Base-by-base conservation (phyloP, 2,113 vertebrate genomes). In the Rhagologus leucostigma region DNA sequence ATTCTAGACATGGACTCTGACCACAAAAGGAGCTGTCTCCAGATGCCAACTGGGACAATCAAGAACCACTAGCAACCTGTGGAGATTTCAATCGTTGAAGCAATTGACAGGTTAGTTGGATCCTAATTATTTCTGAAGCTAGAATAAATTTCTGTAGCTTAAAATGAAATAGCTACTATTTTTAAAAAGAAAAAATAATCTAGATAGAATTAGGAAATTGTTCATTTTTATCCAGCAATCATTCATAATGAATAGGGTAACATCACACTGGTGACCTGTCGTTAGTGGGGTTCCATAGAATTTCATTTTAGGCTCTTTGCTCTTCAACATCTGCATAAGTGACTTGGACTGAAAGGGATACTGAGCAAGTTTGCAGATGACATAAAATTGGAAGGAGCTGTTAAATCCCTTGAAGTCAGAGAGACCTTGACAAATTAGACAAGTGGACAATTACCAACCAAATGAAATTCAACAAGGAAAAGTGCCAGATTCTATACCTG, bases 31-130 rank as follows among this genome's bases (percentile, higher is more conserved):
- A 79, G 22, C 67, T 80, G 16, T 80, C 71, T 94, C 52, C 42
- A 77, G 82, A 77, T 59, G 76, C 87, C 79, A 96, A 49, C 79
- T 55, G 75, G 47, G 78, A 91, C 79, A 94, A 93, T 91, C 93
- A 95, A 59, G 67, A 94, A 88, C 70, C 55, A 44, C 87, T 73
- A 90, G 79, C 75, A 87, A 57, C 70, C 82, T 85, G 46, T 1
- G 2, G 76, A 81, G 69, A 65, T 65, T 96, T 83, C 67, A 89
- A 55, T 87, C 90, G 80, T 44, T 69, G 71, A 90, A 83, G 75
- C 62, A 96, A 77, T 78, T 87, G 85, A 75, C 84, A 93, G 50
- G 50, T 71, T 78, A 75, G 50, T 37, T 73, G 78, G 75, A 85
- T 57, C 8, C 63, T 70, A 76, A 82, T 95, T 95, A 64, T 94